Conservation (phyloP, 2,113 vertebrate species). For the Grantiella picta region DNA sequence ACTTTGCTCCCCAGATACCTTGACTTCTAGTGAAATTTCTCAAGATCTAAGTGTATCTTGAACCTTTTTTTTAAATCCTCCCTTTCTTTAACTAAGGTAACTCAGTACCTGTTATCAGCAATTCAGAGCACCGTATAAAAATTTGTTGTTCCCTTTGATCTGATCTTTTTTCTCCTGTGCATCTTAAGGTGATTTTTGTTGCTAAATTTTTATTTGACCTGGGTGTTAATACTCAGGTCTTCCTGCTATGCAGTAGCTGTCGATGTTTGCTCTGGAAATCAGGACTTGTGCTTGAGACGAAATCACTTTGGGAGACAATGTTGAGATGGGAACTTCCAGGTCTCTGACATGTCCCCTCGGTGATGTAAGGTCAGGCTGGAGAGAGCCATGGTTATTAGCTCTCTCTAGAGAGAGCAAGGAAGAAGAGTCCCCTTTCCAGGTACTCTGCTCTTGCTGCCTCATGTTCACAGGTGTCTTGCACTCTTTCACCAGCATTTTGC, state of each 20-base stretch:
- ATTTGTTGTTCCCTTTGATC: neutral
- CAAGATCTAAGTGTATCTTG: neutral
- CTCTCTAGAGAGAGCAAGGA: neutral
- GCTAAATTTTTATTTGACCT: neutral
- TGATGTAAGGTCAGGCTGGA: neutral
- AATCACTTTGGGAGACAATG: neutral
- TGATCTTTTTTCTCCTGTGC: neutral
- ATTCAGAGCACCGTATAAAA: neutral
- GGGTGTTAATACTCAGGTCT: neutral
- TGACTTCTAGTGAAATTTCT: neutral
- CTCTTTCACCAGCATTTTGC: neutral
- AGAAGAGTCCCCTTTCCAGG: neutral
- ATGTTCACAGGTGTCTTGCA: neutral
- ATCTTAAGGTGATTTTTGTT: neutral
- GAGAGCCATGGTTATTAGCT: neutral
- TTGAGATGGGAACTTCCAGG: neutral
- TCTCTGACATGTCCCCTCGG: neutral
- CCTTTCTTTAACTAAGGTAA: neutral
- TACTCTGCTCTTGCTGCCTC: neutral
- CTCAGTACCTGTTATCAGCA: neutral
- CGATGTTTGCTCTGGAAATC: neutral
- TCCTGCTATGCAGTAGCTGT: neutral
- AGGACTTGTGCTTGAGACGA: neutral
- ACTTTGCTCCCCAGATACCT: neutral
- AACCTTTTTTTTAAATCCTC: neutral